These are phyloP conservation scores for Euzophera pinguis DNA, from an alignment of 2,888 invertebrate species.

Conservation along the genomic window DNA sequence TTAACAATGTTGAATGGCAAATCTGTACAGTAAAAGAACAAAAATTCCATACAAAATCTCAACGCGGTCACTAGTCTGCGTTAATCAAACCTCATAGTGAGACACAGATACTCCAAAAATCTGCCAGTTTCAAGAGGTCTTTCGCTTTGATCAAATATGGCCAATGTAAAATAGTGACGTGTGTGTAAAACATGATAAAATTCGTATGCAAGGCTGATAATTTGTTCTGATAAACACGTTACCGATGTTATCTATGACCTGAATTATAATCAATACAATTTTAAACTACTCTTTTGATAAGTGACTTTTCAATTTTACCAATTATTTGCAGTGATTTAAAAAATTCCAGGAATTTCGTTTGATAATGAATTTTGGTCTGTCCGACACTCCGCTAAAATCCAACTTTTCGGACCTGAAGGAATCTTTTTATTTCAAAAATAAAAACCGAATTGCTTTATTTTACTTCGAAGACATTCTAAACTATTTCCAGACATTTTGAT, in stretches of 20 bases:
- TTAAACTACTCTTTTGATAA: constrained; percentile 13
- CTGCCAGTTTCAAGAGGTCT: too few relatives aligned
- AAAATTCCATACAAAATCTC: too few relatives aligned
- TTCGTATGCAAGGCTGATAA: constrained; percentile 26
- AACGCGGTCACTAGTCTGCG: too few relatives aligned
- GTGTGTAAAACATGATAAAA: constrained; percentile 25
- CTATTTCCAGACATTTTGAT: too few relatives aligned
- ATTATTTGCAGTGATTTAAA: background rate
- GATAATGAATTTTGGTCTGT: background rate
- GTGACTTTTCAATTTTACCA: constrained; percentile 1
- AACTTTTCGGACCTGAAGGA: too few relatives aligned
- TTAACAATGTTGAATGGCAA: too few relatives aligned
- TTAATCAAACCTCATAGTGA: too few relatives aligned
- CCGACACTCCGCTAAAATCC: background rate
- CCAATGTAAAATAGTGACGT: background rate
- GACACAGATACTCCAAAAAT: too few relatives aligned
- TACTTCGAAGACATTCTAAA: too few relatives aligned
- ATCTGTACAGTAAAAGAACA: too few relatives aligned
- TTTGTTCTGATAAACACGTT: constrained; percentile 24
- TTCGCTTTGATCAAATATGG: background rate
- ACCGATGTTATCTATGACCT: constrained; percentile 26
- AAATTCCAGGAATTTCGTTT: background rate
- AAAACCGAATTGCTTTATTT: too few relatives aligned
- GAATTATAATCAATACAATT: constrained; percentile 26
- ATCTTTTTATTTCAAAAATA: too few relatives aligned